A percentile compares a stretch with the other conserved stretches of the same genome.
phyloP scores from a whole-genome alignment of 2,888 invertebrate genomes.

The Drosophila nr. perissopoda region DNA sequence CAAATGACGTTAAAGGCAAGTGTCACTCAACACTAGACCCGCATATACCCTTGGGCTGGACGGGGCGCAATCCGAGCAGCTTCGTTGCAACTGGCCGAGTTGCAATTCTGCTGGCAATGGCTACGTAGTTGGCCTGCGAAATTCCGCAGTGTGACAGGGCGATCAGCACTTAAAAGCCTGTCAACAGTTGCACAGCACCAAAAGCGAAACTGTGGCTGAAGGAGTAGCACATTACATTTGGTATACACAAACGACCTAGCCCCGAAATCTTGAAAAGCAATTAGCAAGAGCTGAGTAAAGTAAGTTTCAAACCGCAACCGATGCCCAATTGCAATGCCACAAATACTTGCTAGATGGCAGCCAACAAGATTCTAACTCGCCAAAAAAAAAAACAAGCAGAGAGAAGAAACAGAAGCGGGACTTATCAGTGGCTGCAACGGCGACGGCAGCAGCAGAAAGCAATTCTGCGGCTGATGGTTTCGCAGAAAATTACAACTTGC shows the following conservation, averaged over 20 bases:
- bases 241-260: slow-evolving; percentile 53
- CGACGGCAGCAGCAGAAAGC: slow-evolving; percentile 56
- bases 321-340: slow-evolving; percentile 66
- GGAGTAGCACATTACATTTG: slow-evolving; percentile 30
- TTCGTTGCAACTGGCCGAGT: slow-evolving; percentile 20
- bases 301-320: slow-evolving; percentile 50
- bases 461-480: slow-evolving; percentile 76
- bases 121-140: slow-evolving; percentile 57
- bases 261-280: slow-evolving; percentile 72
- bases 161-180: slow-evolving; percentile 68
- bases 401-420: slow-evolving; percentile 66
- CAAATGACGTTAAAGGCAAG: slow-evolving; percentile 16
- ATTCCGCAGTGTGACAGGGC: slow-evolving; percentile 69
- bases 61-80: slow-evolving; percentile 8
- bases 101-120: slow-evolving; percentile 21
- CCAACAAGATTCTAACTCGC: slow-evolving; percentile 21
- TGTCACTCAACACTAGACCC: slow-evolving; percentile 9
- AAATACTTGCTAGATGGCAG: slow-evolving; percentile 23
- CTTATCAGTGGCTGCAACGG: slow-evolving; percentile 58
- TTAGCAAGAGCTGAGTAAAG: slow-evolving; percentile 61
- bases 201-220: slow-evolving; percentile 19
- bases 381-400: background rate
- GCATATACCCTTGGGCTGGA: background rate
- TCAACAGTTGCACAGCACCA: slow-evolving; percentile 51
- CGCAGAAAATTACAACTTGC: slow-evolving; percentile 79